Evolutionary conservation across 2,113 vertebrate genomes (phyloP), one percentile per base, ranked within the genome.

Genomic region (Hemibagrus wyckioides): DNA sequence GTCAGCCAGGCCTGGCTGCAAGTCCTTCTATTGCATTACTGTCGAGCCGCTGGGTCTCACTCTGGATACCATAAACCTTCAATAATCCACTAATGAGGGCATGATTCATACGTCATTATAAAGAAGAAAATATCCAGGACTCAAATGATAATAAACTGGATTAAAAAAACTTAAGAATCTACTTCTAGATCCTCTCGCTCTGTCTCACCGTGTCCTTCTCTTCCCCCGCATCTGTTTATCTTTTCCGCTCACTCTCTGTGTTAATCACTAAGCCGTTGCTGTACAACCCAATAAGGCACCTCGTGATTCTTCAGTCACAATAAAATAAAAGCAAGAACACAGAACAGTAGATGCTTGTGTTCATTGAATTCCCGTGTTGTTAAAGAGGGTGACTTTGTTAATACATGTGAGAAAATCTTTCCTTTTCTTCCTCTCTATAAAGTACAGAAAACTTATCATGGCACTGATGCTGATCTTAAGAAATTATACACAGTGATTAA

Each of bases 21-120:
- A n/a, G 65, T 10, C 9, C 41, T 41, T 52, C 39, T 75, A 77
- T 83, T 76, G 33, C 86, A 83, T 87, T 87, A 83, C 80, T 83
- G 13, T 28, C 17, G 56, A 50, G 41, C 80, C 10, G 52, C 80
- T 71, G 7, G 23, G 21, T 56, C 50, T 80, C 85, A 80, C 44
- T 65, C 30, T 80, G 76, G 76, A 67, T 28, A 67, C 59, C 71
- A 48, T 52, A 76, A 80, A 39, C 59, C 28, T 85, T 65, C 44
- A 23, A 25, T 48, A 23, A 15, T 30, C 59, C 54, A 25, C 76
- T 57, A 81, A 81, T 71, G 77, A 86, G 36, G 14, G 65, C 9
- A 25, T 48, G 39, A 56, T 28, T 59, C 36, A 73, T 15, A 6
- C 28, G n/a, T 54, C 80, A 36, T 82, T 59, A 82, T 9, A 57